These are phyloP conservation scores for Mungos mungo DNA, from an alignment of 2,113 vertebrate species.

Conservation along the genomic window DNA sequence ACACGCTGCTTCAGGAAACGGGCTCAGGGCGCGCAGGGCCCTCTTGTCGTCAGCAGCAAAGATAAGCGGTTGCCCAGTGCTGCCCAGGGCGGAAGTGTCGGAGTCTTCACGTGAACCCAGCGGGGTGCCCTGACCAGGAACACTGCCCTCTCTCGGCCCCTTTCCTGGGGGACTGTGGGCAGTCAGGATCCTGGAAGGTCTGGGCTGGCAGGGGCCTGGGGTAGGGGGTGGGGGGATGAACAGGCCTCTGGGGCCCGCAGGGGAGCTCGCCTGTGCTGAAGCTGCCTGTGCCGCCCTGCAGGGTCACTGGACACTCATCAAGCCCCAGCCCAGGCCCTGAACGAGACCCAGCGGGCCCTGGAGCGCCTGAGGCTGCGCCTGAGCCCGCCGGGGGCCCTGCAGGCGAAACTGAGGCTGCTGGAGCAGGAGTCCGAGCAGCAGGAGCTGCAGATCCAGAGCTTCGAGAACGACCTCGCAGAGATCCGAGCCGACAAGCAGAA, in stretches of 20 bases:
- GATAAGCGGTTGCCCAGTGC: not conserved
- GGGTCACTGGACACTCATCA: slow-evolving; percentile 33
- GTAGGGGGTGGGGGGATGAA: no score
- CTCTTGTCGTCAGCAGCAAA: not conserved
- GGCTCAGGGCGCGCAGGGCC: not conserved
- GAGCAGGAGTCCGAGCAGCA: slow-evolving; percentile 87
- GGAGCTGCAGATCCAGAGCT: slow-evolving; percentile 82
- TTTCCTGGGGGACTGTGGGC: not conserved
- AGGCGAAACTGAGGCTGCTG: slow-evolving; percentile 87
- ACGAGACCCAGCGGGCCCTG: slow-evolving; percentile 84
- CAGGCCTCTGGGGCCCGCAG: not conserved
- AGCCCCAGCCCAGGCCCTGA: slow-evolving; percentile 82
- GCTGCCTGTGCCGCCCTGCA: slow-evolving; percentile 24
- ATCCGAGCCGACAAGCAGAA: slow-evolving; percentile 90
- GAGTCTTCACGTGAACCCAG: not conserved
- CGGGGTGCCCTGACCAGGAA: no score
- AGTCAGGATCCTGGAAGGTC: not conserved
- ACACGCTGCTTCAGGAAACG: not conserved
- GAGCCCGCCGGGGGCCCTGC: slow-evolving; percentile 79
- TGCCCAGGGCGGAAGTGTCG: not conserved
- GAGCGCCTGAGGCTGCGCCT: slow-evolving; percentile 85
- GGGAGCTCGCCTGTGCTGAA: not conserved
- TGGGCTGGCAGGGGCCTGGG: not conserved
- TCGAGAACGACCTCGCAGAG: slow-evolving; percentile 89
- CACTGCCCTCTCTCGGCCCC: no score